phyloP scores from a whole-genome alignment of 2,113 vertebrate species.

The Vulpes vulpes region DNA sequence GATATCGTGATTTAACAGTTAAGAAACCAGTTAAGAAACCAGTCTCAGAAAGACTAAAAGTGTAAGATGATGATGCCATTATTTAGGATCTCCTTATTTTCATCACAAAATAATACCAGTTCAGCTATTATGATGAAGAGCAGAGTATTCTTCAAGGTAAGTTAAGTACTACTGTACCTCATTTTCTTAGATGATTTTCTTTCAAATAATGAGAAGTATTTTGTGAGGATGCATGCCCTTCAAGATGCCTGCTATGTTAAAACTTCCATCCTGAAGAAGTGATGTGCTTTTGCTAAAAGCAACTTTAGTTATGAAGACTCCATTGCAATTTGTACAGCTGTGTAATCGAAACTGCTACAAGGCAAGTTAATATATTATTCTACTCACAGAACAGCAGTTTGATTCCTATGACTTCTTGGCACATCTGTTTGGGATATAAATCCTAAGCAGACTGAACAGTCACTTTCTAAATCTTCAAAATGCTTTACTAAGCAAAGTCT shows the following conservation, averaged over 20 bases:
- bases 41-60: neutral
- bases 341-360: constrained; percentile 80
- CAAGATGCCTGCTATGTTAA: neutral
- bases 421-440: constrained; percentile 87
- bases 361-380: constrained; percentile 84
- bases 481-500: constrained; percentile 84
- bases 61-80: neutral
- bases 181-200: constrained; percentile 23
- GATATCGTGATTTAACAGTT: neutral
- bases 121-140: neutral
- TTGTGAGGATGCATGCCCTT: neutral
- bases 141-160: constrained; percentile 33
- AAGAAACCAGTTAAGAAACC: neutral
- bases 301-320: constrained; percentile 66
- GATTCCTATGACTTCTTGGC: constrained; percentile 86
- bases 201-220: neutral
- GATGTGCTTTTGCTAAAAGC: constrained; percentile 58
- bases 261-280: constrained; percentile 13
- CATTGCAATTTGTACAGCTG: constrained; percentile 82
- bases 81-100: constrained; percentile 18
- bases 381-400: constrained; percentile 82
- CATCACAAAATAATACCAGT: neutral
- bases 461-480: constrained; percentile 84
- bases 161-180: neutral
- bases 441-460: constrained; percentile 82